Evolutionary conservation across 2,888 invertebrate genomes (phyloP).

Genomic region (Chaitophorus viminalis): DNA sequence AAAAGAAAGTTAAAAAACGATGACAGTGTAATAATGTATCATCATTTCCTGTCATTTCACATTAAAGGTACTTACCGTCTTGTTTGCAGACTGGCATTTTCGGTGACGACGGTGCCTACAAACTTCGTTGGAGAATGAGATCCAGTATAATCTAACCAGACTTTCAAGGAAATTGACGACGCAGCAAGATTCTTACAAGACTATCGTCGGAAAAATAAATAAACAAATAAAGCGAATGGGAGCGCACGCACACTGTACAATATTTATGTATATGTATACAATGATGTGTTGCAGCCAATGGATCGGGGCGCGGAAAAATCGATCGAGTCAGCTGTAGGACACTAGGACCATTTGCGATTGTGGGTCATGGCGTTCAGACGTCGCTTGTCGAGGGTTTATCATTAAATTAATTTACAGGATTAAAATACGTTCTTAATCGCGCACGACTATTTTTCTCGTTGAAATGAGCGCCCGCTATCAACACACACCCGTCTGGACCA

Average conservation of each 20-base stretch:
- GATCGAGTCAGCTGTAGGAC: slow-evolving; percentile 48
- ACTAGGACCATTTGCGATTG: too few species aligned
- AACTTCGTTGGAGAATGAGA: not conserved
- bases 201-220: not conserved
- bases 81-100: slow-evolving; percentile 59
- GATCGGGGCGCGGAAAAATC: slow-evolving; percentile 27
- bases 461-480: not conserved
- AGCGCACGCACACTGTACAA: not conserved
- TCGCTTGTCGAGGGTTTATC: not conserved
- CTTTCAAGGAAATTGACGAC: not conserved
- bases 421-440: not conserved
- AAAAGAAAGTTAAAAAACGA: not conserved
- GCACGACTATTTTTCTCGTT: not conserved
- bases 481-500: not conserved
- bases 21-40: too few species aligned
- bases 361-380: slow-evolving; percentile 35
- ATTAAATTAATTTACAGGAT: not conserved
- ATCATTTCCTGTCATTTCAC: not conserved
- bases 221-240: not conserved
- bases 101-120: too few species aligned
- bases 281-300: not conserved
- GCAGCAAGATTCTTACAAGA: not conserved
- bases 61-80: slow-evolving; percentile 41
- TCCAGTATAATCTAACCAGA: not conserved
- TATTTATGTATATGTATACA: not conserved